Evolutionary conservation across 2,888 invertebrate species (phyloP), one percentile per base, ranked within the genome.

Genomic region (Sinohyriopsis cumingii): DNA sequence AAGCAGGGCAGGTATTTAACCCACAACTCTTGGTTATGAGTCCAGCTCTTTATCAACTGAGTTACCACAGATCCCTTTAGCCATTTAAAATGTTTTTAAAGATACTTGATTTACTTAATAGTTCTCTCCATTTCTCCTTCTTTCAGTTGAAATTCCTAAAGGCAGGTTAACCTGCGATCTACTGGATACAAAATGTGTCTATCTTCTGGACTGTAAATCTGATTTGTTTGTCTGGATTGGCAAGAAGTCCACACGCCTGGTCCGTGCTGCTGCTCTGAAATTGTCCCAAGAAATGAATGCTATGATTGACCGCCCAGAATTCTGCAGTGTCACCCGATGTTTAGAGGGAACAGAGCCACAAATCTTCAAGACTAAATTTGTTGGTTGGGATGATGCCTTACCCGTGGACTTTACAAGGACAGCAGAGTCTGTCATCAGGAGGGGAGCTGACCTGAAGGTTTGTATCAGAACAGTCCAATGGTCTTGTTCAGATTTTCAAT

Each of bases 201-300:
- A 98, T 91, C 95, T 99, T 86, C 92, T 99, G 68, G 99, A 99
- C 91, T 97, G 97, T 87, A 95, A 94, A 87, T 92, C 95, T 70
- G 98, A 98, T 90, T 94, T 99, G 20, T 99, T 97, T 90, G 97
- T 98, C 4, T 98, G 98, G 98, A 96, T 98, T 91, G 99, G 99
- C 53, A 96, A 97, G 90, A 98, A 99, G 88, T 99, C 99, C 0
- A 97, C 98, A 0, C 93, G 98, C 60, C 91, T 99, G 64, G 96
- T 99, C 22, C 93, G 97, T 73, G 97, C 97, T 15, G 99, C 99
- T 0, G 98, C 98, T 1, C 94, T 98, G 54, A 99, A 99, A 90
- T 91, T 99, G n/a, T 96, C 97, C 0, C 96, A 97, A 84, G 99
- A 99, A 90, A 91, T 99, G 64, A 96, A 97, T 91, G 94, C 94